phyloP scores from a whole-genome alignment of 2,113 vertebrate species.

The Atrichornis clamosus region DNA sequence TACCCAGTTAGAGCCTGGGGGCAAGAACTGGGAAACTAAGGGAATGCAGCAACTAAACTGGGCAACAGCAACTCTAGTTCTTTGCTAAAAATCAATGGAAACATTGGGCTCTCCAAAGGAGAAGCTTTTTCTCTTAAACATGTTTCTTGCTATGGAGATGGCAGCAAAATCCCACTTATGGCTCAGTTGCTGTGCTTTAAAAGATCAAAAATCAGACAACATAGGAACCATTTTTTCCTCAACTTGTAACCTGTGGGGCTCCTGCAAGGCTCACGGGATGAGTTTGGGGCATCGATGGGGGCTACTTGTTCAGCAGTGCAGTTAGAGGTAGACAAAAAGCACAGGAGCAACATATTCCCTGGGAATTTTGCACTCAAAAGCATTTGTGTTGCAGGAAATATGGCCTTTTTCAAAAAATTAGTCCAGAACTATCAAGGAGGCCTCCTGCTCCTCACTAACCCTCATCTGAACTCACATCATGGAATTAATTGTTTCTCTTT shows the following conservation, averaged over 20 bases:
- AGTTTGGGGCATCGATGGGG: rapidly evolving
- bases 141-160: not conserved
- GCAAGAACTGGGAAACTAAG: not conserved
- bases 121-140: not conserved
- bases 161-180: not conserved
- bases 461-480: not conserved
- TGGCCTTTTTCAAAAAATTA: not conserved
- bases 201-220: not conserved
- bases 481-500: not conserved
- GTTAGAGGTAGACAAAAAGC: not conserved
- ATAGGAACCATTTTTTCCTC: not conserved
- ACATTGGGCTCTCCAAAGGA: not conserved
- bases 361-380: not conserved
- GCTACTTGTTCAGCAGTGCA: not conserved
- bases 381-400: not conserved
- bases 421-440: not conserved
- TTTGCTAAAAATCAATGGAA: not conserved
- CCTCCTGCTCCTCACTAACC: not conserved
- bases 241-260: not conserved
- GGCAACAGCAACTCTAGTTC: not conserved
- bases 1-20: not conserved
- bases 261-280: not conserved
- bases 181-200: not conserved
- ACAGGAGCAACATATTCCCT: not conserved
- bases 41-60: not conserved